These are phyloP conservation scores for Cirrhinus molitorella DNA, from an alignment of 2,797 vertebrate genomes.

Conservation along the genomic window DNA sequence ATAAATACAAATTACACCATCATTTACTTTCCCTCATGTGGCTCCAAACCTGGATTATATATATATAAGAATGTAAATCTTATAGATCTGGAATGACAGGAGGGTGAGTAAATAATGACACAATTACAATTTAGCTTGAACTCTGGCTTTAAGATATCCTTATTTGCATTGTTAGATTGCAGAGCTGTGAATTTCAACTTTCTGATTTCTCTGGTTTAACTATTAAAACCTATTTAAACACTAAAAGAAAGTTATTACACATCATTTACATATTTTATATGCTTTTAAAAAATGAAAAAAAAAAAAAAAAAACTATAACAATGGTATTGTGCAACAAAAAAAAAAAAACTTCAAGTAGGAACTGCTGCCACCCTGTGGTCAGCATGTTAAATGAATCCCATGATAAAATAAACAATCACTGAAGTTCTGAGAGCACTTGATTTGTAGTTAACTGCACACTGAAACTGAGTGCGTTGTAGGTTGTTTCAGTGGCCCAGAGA, in stretches of 20 bases:
- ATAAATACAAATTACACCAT: too few species aligned
- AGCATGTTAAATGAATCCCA: too few species aligned
- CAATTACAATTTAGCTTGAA: neutral
- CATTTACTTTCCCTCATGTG: too few species aligned
- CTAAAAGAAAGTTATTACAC: neutral
- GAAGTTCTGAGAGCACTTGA: neutral
- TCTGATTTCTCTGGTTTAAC: neutral
- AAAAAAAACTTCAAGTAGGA: neutral
- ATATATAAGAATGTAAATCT: too few species aligned
- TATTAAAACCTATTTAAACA: slow-evolving; percentile 2
- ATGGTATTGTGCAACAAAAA: neutral
- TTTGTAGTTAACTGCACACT: neutral
- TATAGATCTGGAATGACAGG: neutral
- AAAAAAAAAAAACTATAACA: neutral
- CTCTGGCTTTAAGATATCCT: neutral
- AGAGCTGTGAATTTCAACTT: neutral
- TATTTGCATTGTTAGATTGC: neutral
- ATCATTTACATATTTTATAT: slow-evolving; percentile 14
- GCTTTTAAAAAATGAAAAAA: neutral
- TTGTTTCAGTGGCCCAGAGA: neutral
- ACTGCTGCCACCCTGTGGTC: slow-evolving; percentile 19
- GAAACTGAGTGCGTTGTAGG: neutral
- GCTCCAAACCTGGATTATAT: too few species aligned
- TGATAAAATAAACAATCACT: slow-evolving; percentile 21
- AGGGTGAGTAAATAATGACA: neutral